Base-by-base conservation (phyloP, 2,797 vertebrate genomes). In the Myiotriccus ornatus region DNA sequence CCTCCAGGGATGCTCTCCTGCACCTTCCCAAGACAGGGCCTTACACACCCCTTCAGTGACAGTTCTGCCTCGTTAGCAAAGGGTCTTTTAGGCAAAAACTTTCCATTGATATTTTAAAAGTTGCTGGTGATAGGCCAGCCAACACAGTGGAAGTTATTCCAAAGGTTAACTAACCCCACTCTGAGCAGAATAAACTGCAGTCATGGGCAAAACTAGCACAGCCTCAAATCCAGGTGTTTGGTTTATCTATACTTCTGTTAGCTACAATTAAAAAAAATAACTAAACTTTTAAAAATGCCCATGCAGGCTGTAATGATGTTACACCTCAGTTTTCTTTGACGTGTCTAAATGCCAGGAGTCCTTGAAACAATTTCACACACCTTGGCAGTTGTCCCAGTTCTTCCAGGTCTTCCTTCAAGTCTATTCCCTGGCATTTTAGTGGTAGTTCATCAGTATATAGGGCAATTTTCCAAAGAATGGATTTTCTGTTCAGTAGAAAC, bases 401-500 rank as follows among this genome's bases (percentile, higher is more conserved):
- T 88, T 83, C 50, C 76, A 88, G 76, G 57, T 87, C 85, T 34
- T 7, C 78, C 83, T 93, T 94, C 57, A 88, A 91, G 64, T 37
- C 16, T 78, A 41, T 91, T 88, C 65, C 69, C 69, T 55, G 71
- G 62, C 17, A 75, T 84, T 94, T 91, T 39, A 46, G 43, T 62
- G 85, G 50, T 83, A 90, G 69, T 32, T 81, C 85, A 84, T 86
- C 83, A 47, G 35, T 52, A 32, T 64, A 27, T 5, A 15, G 62
- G 90, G 85, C 83, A 63, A 44, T 93, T 90, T 78, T 81, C 76
- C 87, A 95, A 93, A 91, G 35, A 94, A 88, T 84, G 69, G 91
- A 84, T 96, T 95, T 95, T 94, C 87, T 94, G 76, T 94, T 94
- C 91, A 76, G 90, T 50, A 93, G 83, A 62, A 89, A 76, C 65